Evolutionary conservation across 2,113 vertebrate species (phyloP).

Genomic region (Cepphus grylle): DNA sequence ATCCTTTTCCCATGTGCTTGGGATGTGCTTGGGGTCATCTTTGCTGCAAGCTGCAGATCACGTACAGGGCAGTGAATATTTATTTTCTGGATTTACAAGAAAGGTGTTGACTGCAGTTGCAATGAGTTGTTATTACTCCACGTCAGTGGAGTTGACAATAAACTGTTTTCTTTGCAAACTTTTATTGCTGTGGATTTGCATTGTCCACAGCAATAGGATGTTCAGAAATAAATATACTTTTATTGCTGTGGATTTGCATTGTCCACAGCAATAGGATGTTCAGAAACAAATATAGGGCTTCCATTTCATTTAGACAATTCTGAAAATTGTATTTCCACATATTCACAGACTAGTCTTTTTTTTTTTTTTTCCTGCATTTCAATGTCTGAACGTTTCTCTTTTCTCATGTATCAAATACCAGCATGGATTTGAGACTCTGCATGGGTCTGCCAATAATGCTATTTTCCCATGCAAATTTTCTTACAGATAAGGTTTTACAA

Average conservation of each 20-base stretch:
- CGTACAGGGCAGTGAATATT: not conserved
- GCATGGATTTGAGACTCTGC: not conserved
- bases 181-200: not conserved
- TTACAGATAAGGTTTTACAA: not conserved
- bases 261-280: not conserved
- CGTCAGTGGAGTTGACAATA: not conserved
- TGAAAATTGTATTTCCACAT: not conserved
- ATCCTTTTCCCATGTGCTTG: conserved; percentile 56
- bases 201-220: not conserved
- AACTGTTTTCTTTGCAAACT: not conserved
- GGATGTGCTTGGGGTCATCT: conserved; percentile 26
- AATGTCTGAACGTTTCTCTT: not conserved
- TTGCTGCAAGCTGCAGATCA: conserved; percentile 37
- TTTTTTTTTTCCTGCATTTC: not conserved
- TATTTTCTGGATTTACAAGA: not conserved
- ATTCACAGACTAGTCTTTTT: not conserved
- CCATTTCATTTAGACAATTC: not conserved
- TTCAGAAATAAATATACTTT: not conserved
- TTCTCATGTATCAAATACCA: not conserved
- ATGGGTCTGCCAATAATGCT: not conserved
- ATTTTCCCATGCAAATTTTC: not conserved
- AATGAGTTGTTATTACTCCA: not conserved
- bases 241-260: not conserved
- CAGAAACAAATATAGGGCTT: not conserved
- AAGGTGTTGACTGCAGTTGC: not conserved